These are phyloP conservation scores for Druon quercuslanigerum DNA, from an alignment of 1,140 invertebrate species.

Conservation along the genomic window DNA sequence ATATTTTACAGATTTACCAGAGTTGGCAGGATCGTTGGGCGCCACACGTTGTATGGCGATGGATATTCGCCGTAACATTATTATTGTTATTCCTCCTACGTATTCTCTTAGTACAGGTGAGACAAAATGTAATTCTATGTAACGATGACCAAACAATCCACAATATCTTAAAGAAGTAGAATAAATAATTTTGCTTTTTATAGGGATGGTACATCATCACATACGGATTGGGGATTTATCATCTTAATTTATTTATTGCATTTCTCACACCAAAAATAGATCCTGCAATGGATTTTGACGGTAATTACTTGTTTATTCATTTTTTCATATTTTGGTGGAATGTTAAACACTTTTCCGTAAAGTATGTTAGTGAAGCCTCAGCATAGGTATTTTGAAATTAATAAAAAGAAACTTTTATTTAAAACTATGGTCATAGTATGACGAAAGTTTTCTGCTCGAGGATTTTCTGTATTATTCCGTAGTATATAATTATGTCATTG, in stretches of 20 bases:
- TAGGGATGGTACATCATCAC: conserved; percentile 99
- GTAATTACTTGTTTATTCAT: conserved; percentile 72
- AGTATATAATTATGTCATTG: no score
- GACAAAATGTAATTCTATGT: conserved; percentile 18
- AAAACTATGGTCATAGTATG: no score
- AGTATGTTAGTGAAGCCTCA: no score
- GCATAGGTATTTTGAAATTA: no score
- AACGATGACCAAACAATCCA: not conserved
- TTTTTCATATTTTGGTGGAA: no score
- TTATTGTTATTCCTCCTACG: conserved; percentile 68
- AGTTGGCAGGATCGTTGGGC: conserved; percentile 72
- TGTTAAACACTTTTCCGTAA: no score
- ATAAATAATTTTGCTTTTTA: conserved; percentile 68
- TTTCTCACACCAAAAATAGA: conserved; percentile 99
- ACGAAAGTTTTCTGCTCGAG: no score
- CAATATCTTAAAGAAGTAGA: not conserved
- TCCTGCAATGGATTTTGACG: conserved; percentile 95
- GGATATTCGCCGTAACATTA: conserved; percentile 62
- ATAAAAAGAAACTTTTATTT: no score
- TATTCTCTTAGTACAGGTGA: conserved; percentile 66
- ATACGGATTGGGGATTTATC: conserved; percentile 98
- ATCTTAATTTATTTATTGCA: conserved; percentile 99
- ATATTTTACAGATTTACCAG: no score
- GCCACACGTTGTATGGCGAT: conserved; percentile 70
- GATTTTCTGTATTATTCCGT: no score